These are phyloP conservation scores for Schizotus pectinicornis DNA, from an alignment of 2,888 invertebrate genomes.

Conservation along the genomic window DNA sequence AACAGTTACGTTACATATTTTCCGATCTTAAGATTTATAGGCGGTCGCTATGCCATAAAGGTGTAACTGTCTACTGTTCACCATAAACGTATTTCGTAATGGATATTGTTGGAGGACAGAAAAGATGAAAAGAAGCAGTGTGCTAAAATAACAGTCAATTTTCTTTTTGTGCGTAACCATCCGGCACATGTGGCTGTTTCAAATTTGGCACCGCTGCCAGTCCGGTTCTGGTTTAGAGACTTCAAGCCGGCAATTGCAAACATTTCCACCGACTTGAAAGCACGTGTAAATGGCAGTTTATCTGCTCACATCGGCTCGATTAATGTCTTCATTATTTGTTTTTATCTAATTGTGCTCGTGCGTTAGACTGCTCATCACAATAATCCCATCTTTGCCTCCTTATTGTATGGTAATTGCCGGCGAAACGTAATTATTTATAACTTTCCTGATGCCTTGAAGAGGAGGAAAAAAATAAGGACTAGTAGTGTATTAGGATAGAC, in stretches of 20 bases:
- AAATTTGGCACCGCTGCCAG: too few relatives aligned
- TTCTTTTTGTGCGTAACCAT: too few relatives aligned
- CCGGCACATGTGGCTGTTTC: too few relatives aligned
- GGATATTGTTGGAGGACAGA: too few relatives aligned
- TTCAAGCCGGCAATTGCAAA: background rate
- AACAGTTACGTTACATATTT: slow-evolving; percentile 27
- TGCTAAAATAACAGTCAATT: too few relatives aligned
- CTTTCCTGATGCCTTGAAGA: background rate
- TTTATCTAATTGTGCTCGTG: slow-evolving; percentile 19
- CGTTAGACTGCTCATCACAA: slow-evolving; percentile 13
- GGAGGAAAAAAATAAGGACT: background rate
- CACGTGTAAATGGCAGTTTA: slow-evolving; percentile 21
- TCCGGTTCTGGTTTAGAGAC: too few relatives aligned
- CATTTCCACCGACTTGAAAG: slow-evolving; percentile 8
- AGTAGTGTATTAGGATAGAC: background rate
- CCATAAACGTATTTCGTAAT: too few relatives aligned
- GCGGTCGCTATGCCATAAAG: slow-evolving; percentile 14
- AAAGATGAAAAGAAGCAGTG: too few relatives aligned
- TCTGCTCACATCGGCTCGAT: slow-evolving; percentile 13
- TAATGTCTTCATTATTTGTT: slow-evolving; percentile 26
- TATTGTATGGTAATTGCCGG: slow-evolving; percentile 15
- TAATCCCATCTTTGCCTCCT: slow-evolving; percentile 8
- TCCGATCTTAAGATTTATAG: slow-evolving; percentile 19
- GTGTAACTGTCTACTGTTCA: slow-evolving; percentile 10
- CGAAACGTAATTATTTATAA: too few relatives aligned